These are phyloP conservation scores for Drosophila rufa DNA, from an alignment of 1,140 invertebrate species.

Conservation along the genomic window DNA sequence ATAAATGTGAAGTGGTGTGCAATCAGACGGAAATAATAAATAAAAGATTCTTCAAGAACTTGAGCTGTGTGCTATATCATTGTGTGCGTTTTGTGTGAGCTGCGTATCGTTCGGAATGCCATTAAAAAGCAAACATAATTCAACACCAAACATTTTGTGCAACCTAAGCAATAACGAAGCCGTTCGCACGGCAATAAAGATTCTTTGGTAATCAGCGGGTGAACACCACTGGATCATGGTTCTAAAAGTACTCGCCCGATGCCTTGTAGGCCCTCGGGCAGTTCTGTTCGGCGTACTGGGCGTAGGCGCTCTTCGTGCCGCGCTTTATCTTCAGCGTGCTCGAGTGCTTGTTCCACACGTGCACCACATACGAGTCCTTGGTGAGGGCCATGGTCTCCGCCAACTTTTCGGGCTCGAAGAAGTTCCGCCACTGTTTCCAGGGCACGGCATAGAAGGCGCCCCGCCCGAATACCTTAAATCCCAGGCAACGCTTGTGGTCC, in stretches of 20 bases:
- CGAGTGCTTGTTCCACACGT: conserved; percentile 90
- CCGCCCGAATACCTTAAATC: conserved; percentile 88
- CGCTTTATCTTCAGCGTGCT: conserved; percentile 84
- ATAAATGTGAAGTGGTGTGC: not conserved
- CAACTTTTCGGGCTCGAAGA: conserved; percentile 87
- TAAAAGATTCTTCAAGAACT: not conserved
- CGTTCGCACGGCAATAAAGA: not conserved
- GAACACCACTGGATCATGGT: not conserved
- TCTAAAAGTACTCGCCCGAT: conserved; percentile 85
- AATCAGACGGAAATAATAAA: not conserved
- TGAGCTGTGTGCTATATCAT: not conserved
- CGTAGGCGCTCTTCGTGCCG: conserved; percentile 86
- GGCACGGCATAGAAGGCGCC: conserved; percentile 89
- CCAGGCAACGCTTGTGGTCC: conserved; percentile 86
- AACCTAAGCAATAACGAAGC: not conserved
- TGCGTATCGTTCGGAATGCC: not conserved
- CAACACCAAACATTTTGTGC: not conserved
- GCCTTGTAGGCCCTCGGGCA: conserved; percentile 87
- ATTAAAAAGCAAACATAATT: not conserved
- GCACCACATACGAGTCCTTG: conserved; percentile 87
- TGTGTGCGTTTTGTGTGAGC: conserved; percentile 4
- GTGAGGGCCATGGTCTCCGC: conserved; percentile 86
- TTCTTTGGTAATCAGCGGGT: conserved; percentile 38
- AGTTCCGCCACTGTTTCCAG: conserved; percentile 88
- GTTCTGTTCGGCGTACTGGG: conserved; percentile 86